Percentiles rank a stretch among this genome's conserved stretches.
Conservation (phyloP, 2,888 invertebrate genomes). For the Cotesia congregata region DNA sequence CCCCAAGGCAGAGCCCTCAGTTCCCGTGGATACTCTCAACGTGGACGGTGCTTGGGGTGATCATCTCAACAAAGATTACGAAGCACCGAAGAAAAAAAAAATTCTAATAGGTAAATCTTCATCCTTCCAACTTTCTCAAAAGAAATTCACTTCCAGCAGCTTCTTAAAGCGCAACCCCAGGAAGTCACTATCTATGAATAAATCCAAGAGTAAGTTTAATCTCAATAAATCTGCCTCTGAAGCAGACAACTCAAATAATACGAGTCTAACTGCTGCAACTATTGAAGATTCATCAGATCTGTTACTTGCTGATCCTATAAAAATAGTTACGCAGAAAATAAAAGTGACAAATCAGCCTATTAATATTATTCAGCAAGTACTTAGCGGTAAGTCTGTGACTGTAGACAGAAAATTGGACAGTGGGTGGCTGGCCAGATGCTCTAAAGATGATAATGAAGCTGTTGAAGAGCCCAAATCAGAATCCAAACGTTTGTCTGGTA, state of each 20-base stretch:
- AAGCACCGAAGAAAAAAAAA: conserved; percentile 51
- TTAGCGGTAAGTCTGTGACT: conserved; percentile 50
- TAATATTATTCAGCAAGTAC: conserved; percentile 63
- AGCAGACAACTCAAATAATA: background rate
- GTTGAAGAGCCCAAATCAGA: conserved; percentile 40
- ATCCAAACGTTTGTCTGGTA: conserved; percentile 52
- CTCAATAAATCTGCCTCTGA: conserved; percentile 29
- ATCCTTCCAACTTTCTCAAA: conserved; percentile 76
- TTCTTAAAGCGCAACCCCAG: conserved; percentile 84
- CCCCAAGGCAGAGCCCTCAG: conserved; percentile 33
- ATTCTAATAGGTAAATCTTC: conserved; percentile 51
- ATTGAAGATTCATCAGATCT: conserved; percentile 29
- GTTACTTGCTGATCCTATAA: conserved; percentile 54
- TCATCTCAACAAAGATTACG: conserved; percentile 69
- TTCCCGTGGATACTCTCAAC: conserved; percentile 46
- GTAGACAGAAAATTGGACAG: conserved; percentile 70
- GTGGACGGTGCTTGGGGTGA: conserved; percentile 71
- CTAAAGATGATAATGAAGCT: conserved; percentile 54
- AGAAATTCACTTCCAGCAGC: conserved; percentile 78
- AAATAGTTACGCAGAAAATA: conserved; percentile 53
- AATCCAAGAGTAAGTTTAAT: conserved; percentile 59
- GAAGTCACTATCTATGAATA: conserved; percentile 73
- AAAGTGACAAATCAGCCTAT: conserved; percentile 55
- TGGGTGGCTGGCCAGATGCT: conserved; percentile 75
- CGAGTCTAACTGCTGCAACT: background rate